phyloP scores from a whole-genome alignment of 2,113 vertebrate species.

The Takifugu flavidus region DNA sequence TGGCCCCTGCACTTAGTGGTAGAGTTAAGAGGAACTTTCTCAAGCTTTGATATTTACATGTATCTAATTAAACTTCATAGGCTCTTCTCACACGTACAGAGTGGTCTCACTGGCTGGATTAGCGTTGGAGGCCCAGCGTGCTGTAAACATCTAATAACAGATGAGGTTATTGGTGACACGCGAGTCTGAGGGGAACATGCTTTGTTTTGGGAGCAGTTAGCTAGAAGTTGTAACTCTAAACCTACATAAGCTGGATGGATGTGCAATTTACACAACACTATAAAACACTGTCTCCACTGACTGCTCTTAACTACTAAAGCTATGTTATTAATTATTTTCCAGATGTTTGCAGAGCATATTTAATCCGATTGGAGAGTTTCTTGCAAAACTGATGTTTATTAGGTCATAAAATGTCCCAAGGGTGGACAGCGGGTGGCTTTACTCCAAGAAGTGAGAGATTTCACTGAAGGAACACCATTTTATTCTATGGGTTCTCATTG shows the following conservation, averaged over 20 bases:
- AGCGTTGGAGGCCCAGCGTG: constrained; percentile 41
- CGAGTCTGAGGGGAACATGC: constrained; percentile 36
- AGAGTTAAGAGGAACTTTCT: constrained; percentile 68
- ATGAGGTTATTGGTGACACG: constrained; percentile 26
- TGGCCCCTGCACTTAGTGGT: constrained; percentile 66
- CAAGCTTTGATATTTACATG: constrained; percentile 72
- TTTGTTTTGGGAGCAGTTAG: background rate
- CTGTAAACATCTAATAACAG: constrained; percentile 49
- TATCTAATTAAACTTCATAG: constrained; percentile 61
- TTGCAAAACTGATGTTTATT: background rate
- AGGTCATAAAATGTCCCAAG: constrained; percentile 6
- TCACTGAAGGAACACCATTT: background rate
- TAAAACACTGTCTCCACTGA: background rate
- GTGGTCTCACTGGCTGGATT: constrained; percentile 39
- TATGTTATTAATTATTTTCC: background rate
- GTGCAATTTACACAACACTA: no score
- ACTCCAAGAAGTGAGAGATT: constrained; percentile 13
- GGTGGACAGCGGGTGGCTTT: constrained; percentile 19
- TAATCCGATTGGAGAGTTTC: background rate
- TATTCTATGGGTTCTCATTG: background rate
- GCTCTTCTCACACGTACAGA: constrained; percentile 55
- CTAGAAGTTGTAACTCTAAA: no score
- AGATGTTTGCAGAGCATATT: background rate
- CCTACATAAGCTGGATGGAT: no score
- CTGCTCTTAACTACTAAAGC: background rate